These are phyloP conservation scores for Edolisoma coerulescens DNA, from an alignment of 2,113 vertebrate genomes.

Conservation along the genomic window DNA sequence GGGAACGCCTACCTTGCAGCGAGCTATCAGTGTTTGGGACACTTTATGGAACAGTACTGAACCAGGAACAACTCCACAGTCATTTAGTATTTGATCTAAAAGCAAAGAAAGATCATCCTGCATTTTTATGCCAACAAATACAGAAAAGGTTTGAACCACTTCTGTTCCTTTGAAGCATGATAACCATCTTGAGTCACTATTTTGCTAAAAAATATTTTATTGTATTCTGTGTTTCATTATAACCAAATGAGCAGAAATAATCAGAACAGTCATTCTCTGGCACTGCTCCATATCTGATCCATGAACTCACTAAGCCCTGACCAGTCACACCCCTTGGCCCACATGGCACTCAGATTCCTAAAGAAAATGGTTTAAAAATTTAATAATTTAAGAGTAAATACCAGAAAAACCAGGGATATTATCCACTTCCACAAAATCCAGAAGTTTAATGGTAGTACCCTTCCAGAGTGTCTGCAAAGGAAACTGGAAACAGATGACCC, in stretches of 20 bases:
- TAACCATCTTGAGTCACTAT: background rate
- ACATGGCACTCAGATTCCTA: background rate
- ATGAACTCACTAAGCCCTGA: background rate
- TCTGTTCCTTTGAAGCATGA: background rate
- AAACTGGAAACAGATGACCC: slow-evolving; percentile 71
- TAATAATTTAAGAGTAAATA: slow-evolving; percentile 31
- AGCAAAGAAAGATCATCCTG: background rate
- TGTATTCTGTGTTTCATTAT: background rate
- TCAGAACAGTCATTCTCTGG: background rate
- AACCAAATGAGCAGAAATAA: background rate
- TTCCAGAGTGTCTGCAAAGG: slow-evolving; percentile 88
- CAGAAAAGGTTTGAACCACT: background rate
- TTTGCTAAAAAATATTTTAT: background rate
- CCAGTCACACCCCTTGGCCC: background rate
- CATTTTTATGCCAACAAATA: background rate
- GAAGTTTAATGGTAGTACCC: slow-evolving; percentile 80
- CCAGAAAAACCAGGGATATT: slow-evolving; percentile 66
- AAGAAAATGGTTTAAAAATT: background rate
- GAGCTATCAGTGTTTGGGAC: slow-evolving; percentile 76
- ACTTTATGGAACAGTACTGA: slow-evolving; percentile 79
- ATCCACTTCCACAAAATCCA: slow-evolving; percentile 83
- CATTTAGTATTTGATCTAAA: slow-evolving; percentile 52
- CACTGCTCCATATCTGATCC: background rate
- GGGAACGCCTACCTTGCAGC: slow-evolving; percentile 83
- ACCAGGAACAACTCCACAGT: slow-evolving; percentile 72